Evolutionary conservation across 2,113 vertebrate genomes (phyloP), one percentile per base, ranked within the genome.

Genomic region (Hirundichthys speculiger): DNA sequence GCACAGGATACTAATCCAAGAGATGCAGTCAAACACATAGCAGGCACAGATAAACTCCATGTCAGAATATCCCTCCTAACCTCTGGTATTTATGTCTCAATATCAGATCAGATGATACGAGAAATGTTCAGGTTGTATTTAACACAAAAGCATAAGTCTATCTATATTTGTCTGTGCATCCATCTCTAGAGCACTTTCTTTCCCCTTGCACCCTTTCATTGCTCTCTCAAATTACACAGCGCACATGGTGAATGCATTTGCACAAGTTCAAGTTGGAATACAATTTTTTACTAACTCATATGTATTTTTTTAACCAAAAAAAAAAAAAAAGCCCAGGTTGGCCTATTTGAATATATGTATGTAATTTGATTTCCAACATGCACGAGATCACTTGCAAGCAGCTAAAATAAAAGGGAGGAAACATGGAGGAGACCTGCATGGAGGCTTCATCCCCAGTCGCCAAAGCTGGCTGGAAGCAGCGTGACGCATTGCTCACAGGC

Each of bases 401-500:
- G 80, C 77, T 79, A 82, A 78, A 89, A 85, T 81, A 86, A 86
- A 84, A 82, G 56, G 64, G 61, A 60, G 63, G 51, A 83, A 86
- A 86, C 74, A 89, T 81, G 64, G 83, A 85, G 82, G 76, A 79
- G 81, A 86, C 73, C 80, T 71, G 46, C 84, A 63, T 54, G 62
- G 88, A 85, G 86, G 79, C 83, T 88, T 81, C 71, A 77, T 76
- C 66, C 73, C 78, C 64, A 59, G 76, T 78, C 72, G 48, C 80
- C 84, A 82, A 85, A 90, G 88, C 84, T 87, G 86, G 74, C 87
- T 87, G 72, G 68, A 89, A 86, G 81, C 84, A 88, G 87, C 75
- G 86, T 91, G 89, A 78, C 87, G 73, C 88, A 69, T 77, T 72
- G 90, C 89, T 90, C 86, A 82, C 73, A 90, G 89, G 84, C 85